Percentiles rank a stretch among this genome's conserved stretches.
Evolutionary conservation across 2,113 vertebrate genomes (phyloP).

Genomic region (Probosciger aterrimus): DNA sequence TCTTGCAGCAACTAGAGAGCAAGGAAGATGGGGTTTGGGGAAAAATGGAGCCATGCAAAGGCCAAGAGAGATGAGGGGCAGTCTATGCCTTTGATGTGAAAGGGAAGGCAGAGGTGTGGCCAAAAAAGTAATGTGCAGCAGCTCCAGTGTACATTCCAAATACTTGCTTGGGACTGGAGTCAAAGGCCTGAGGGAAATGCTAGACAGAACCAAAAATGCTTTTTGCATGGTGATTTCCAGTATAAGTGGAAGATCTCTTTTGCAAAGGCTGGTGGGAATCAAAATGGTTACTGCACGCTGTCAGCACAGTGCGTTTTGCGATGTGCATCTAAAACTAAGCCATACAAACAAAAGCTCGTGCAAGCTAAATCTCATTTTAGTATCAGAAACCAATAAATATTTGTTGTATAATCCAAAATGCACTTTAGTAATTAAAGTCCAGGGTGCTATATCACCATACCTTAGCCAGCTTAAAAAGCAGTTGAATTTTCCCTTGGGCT

Average conservation of each 20-base stretch:
- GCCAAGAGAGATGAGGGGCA: background rate
- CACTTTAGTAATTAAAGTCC: background rate
- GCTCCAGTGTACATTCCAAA: background rate
- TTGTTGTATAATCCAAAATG: background rate
- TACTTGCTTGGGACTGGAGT: background rate
- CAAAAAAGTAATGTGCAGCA: background rate
- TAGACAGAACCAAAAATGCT: background rate
- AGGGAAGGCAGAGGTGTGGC: background rate
- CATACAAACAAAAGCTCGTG: background rate
- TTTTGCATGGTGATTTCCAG: background rate
- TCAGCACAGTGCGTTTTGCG: background rate
- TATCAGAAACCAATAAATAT: background rate
- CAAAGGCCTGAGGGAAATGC: background rate
- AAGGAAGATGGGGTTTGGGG: background rate
- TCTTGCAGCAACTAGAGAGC: background rate
- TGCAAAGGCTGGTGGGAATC: background rate
- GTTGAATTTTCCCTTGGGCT: background rate
- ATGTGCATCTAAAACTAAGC: background rate
- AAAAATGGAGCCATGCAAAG: background rate
- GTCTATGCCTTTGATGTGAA: background rate
- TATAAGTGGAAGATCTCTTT: background rate
- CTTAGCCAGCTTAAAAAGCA: background rate
- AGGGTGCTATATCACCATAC: background rate
- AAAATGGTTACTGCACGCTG: background rate
- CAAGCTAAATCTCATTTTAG: background rate